Percentiles rank a stretch among this genome's conserved stretches.
phyloP scores from a whole-genome alignment of 2,888 invertebrate genomes.

The Cosmorhoe ocellata region DNA sequence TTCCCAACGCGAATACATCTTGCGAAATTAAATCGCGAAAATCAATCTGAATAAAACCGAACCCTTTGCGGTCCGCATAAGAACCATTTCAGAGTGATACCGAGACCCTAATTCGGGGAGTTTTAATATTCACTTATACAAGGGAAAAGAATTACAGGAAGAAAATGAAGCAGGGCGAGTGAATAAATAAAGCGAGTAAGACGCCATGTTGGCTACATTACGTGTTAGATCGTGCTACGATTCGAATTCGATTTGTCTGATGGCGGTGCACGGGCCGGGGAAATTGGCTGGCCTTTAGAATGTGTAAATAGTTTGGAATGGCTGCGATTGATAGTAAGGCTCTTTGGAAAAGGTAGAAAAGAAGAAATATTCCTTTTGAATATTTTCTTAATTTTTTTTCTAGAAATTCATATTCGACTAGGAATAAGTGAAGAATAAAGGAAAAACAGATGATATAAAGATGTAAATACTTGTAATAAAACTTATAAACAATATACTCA shows the following conservation, averaged over 20 bases:
- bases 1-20: conserved; percentile 34
- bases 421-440: too few relatives aligned
- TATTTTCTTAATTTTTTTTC: too few relatives aligned
- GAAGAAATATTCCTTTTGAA: not conserved
- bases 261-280: conserved; percentile 51
- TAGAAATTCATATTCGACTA: too few relatives aligned
- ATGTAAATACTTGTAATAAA: too few relatives aligned
- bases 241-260: conserved; percentile 73
- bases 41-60: conserved; percentile 37
- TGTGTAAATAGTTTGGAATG: conserved; percentile 61
- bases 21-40: conserved; percentile 54
- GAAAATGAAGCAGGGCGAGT: conserved; percentile 76
- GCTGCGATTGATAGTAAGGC: conserved; percentile 15
- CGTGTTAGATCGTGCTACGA: conserved; percentile 67
- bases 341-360: conserved; percentile 7
- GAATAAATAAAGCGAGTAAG: conserved; percentile 70
- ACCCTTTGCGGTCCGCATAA: conserved; percentile 44
- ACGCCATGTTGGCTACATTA: conserved; percentile 65
- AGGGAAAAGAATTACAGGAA: conserved; percentile 78
- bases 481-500: too few relatives aligned
- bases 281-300: conserved; percentile 66
- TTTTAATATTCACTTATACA: conserved; percentile 78
- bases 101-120: conserved; percentile 48
- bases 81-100: conserved; percentile 40
- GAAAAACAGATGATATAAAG: too few relatives aligned